Percentiles rank a stretch among this genome's conserved stretches.
phyloP scores from a whole-genome alignment of 2,888 invertebrate species.

The Hypomecis atomaria region DNA sequence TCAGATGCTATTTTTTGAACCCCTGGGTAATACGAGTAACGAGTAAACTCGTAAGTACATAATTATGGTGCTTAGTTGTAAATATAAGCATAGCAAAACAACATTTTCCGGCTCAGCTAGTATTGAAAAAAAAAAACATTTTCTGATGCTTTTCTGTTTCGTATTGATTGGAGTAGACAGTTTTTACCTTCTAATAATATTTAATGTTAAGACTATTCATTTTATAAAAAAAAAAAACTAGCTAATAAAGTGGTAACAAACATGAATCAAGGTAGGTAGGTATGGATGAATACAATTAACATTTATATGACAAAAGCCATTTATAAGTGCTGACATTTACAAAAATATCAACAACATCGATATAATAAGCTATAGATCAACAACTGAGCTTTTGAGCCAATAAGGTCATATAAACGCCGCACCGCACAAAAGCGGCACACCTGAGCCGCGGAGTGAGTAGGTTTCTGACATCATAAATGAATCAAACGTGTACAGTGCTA shows the following conservation, averaged over 20 bases:
- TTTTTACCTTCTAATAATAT: too few species aligned
- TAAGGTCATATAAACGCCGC: slow-evolving; percentile 28
- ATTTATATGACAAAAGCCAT: slow-evolving; percentile 10
- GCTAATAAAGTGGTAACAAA: background rate
- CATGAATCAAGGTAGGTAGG: too few species aligned
- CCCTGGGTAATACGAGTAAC: too few species aligned
- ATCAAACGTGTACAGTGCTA: background rate
- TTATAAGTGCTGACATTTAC: slow-evolving; percentile 9
- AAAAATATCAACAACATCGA: slow-evolving; percentile 17
- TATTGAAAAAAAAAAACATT: too few species aligned
- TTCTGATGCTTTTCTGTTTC: too few species aligned
- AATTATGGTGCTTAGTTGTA: too few species aligned
- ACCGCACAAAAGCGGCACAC: slow-evolving; percentile 8
- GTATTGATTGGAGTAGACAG: too few species aligned
- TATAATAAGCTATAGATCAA: background rate
- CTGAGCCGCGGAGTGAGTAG: slow-evolving; percentile 9
- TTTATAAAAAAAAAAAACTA: background rate
- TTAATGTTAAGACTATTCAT: background rate
- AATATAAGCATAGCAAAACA: too few species aligned
- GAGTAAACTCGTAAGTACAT: too few species aligned
- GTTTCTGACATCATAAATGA: slow-evolving; percentile 25
- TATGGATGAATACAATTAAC: background rate
- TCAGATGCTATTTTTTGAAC: too few species aligned
- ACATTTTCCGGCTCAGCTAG: too few species aligned
- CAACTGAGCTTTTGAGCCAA: slow-evolving; percentile 25